These are phyloP conservation scores for Hippoglossus hippoglossus DNA, from an alignment of 2,797 vertebrate species.

Conservation along the genomic window DNA sequence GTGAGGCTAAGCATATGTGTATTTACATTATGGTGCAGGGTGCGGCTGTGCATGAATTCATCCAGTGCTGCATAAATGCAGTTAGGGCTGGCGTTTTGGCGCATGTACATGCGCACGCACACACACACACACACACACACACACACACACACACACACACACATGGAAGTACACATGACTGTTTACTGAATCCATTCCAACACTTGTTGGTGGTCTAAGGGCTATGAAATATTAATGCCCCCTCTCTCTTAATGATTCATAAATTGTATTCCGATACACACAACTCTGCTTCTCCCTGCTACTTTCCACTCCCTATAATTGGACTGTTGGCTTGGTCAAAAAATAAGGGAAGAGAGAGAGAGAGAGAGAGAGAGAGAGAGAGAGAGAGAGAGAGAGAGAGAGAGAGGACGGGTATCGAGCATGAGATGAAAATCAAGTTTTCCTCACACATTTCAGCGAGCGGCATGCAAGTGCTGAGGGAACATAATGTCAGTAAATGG, in stretches of 20 bases:
- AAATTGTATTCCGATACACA: constrained; percentile 81
- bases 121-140: neutral
- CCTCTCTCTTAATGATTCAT: constrained; percentile 82
- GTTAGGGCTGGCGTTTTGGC: constrained; percentile 14
- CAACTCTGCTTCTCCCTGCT: constrained; percentile 65
- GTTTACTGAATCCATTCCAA: constrained; percentile 72
- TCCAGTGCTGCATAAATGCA: constrained; percentile 49
- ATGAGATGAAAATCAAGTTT: constrained; percentile 63
- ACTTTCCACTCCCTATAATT: constrained; percentile 69
- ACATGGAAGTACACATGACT: constrained; percentile 34
- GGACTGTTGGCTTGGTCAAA: constrained; percentile 70
- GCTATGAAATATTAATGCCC: constrained; percentile 81
- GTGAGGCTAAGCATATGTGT: constrained; percentile 40
- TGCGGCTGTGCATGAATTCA: constrained; percentile 42
- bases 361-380: neutral
- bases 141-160: constrained; percentile 1
- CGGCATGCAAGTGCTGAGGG: constrained; percentile 51
- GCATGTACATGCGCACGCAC: neutral
- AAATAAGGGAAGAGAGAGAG: constrained; percentile 19
- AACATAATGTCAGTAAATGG: constrained; percentile 74
- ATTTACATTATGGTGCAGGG: constrained; percentile 54
- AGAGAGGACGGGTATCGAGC: constrained; percentile 30
- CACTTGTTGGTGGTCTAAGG: constrained; percentile 79
- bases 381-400: neutral
- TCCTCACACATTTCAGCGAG: constrained; percentile 49